A percentile compares a stretch with the other conserved stretches of the same genome.
Evolutionary conservation across 2,888 invertebrate species (phyloP).

Genomic region (Andrena bucephala): DNA sequence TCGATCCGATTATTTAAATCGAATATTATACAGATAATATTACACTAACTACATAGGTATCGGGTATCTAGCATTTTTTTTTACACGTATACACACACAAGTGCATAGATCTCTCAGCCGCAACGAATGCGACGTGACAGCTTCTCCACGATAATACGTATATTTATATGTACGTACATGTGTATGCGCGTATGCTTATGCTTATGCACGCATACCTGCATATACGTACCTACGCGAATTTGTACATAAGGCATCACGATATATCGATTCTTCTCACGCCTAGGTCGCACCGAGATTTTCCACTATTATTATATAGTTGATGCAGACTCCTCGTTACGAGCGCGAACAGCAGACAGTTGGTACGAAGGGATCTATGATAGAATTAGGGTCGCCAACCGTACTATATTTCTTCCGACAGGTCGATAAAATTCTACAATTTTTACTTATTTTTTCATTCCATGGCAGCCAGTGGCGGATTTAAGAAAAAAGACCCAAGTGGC

Average conservation of each 20-base stretch:
- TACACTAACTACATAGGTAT: slow-evolving; percentile 70
- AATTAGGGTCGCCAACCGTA: no score
- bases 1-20: slow-evolving; percentile 43
- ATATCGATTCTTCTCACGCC: slow-evolving; percentile 46
- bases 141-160: slow-evolving; percentile 33
- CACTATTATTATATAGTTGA: neutral
- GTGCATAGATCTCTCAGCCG: slow-evolving; percentile 48
- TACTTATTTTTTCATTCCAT: no score
- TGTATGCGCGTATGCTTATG: neutral
- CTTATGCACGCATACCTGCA: neutral
- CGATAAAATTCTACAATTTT: no score
- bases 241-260: slow-evolving; percentile 75
- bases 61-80: slow-evolving; percentile 65
- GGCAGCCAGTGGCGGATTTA: no score
- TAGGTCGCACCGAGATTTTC: slow-evolving; percentile 5
- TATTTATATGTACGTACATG: slow-evolving; percentile 27
- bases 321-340: neutral
- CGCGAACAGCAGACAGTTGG: no score
- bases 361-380: no score
- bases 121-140: slow-evolving; percentile 27
- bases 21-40: slow-evolving; percentile 71
- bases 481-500: no score
- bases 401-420: no score
- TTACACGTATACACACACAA: slow-evolving; percentile 66
- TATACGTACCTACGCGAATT: slow-evolving; percentile 63